Conservation (phyloP, 2,888 invertebrate species). For the Xanthia togata region DNA sequence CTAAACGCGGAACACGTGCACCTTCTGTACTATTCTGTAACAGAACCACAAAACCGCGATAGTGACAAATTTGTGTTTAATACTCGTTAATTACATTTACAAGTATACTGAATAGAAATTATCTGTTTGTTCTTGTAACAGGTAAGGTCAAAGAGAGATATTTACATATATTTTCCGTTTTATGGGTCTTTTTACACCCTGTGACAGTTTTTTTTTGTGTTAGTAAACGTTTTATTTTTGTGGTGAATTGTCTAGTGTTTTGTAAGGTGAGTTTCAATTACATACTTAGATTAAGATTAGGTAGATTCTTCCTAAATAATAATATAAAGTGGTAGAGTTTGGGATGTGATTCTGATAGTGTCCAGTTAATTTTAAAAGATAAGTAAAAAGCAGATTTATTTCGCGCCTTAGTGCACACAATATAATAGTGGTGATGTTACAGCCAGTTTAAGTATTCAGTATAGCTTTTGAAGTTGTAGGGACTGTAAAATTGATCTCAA, state of each 20-base stretch:
- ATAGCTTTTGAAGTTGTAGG: background rate
- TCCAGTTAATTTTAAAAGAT: background rate
- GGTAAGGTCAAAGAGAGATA: background rate
- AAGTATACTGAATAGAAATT: no score
- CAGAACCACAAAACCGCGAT: background rate
- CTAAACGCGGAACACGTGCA: no score
- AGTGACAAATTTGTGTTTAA: background rate
- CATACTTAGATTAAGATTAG: background rate
- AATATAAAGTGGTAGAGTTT: background rate
- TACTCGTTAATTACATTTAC: background rate
- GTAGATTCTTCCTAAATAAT: no score
- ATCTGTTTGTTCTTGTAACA: background rate
- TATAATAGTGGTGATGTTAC: background rate
- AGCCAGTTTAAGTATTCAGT: background rate
- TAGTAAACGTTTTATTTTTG: conserved; percentile 14
- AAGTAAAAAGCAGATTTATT: no score
- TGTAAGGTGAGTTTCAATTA: conserved; percentile 12
- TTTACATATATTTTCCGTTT: background rate
- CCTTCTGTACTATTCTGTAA: no score
- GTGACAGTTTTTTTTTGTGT: background rate
- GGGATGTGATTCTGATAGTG: background rate
- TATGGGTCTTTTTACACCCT: background rate
- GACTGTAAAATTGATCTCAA: background rate
- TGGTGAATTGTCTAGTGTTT: conserved; percentile 8
- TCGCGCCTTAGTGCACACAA: background rate